Percentiles rank a stretch among this genome's conserved stretches.
Conservation (phyloP, 2,888 invertebrate species). For the Myopa tessellatipennis region DNA sequence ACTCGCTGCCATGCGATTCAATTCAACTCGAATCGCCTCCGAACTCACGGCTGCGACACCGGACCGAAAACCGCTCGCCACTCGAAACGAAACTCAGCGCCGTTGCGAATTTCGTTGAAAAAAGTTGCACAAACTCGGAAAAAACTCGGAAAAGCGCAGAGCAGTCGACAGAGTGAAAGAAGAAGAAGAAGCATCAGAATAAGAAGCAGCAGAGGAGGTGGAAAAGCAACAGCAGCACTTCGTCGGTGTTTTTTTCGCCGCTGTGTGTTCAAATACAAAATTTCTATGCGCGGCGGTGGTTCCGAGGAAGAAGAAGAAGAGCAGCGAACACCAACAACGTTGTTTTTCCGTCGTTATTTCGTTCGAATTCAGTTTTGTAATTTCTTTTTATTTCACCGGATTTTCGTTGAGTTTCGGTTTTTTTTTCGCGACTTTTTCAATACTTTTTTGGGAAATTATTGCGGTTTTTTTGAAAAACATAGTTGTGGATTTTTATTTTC, state of each 20-base stretch:
- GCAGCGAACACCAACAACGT: not conserved
- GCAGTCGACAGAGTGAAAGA: slow-evolving; percentile 13
- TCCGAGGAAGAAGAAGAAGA: slow-evolving; percentile 8
- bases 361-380: not conserved
- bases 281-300: slow-evolving; percentile 26
- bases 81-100: slow-evolving; percentile 25
- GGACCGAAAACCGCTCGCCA: not conserved
- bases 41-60: slow-evolving; percentile 26
- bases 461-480: not conserved
- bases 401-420: not conserved
- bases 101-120: slow-evolving; percentile 26
- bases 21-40: slow-evolving; percentile 27
- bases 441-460: not conserved
- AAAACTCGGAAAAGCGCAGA: slow-evolving; percentile 29
- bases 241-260: slow-evolving; percentile 1
- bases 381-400: not conserved
- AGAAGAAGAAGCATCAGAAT: slow-evolving; percentile 18
- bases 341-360: slow-evolving; percentile 34
- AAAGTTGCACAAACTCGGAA: slow-evolving; percentile 15
- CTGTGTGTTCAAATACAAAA: not conserved
- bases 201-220: slow-evolving; percentile 28
- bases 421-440: not conserved
- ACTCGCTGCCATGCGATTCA: slow-evolving; percentile 22
- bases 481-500: not conserved
- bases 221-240: slow-evolving; percentile 42